Conservation (phyloP, 1,140 invertebrate species). For the Araneus ventricosus region DNA sequence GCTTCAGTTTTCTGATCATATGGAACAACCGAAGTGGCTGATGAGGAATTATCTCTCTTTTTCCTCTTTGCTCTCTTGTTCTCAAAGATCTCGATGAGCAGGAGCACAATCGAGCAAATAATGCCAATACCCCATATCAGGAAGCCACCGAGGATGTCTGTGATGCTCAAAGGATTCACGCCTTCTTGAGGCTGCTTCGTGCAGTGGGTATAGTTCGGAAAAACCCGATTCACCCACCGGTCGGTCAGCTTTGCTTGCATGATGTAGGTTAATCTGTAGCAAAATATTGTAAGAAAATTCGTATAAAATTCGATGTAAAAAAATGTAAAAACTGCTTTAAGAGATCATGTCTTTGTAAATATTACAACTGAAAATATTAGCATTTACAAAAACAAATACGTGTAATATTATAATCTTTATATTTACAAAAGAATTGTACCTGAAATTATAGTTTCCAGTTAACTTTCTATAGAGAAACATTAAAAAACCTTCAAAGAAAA, state of each 20-base stretch:
- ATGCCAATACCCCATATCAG: conserved; percentile 2
- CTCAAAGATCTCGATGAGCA: background rate
- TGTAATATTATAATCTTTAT: too few relatives aligned
- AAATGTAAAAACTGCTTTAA: too few relatives aligned
- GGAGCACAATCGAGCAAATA: background rate
- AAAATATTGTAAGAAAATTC: too few relatives aligned
- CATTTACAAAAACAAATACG: too few relatives aligned
- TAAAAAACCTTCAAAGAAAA: too few relatives aligned
- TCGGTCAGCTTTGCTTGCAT: conserved; percentile 23
- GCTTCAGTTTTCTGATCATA: background rate
- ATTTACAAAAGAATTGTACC: too few relatives aligned
- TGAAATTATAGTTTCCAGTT: too few relatives aligned
- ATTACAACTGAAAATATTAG: too few relatives aligned
- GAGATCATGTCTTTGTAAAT: too few relatives aligned
- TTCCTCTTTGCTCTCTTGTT: background rate
- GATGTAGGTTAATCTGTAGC: conserved; percentile 11
- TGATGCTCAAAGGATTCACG: conserved; percentile 14
- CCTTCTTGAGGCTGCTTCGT: background rate
- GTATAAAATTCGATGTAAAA: too few relatives aligned
- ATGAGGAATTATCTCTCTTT: background rate
- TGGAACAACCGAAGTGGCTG: too few relatives aligned
- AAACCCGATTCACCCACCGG: background rate
- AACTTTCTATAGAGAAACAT: too few relatives aligned
- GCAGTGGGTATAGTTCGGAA: conserved; percentile 26
- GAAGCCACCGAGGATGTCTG: background rate